Percentiles rank a stretch among this genome's conserved stretches.
Evolutionary conservation across 2,113 vertebrate genomes (phyloP).

Genomic region (Myxocyprinus asiaticus): DNA sequence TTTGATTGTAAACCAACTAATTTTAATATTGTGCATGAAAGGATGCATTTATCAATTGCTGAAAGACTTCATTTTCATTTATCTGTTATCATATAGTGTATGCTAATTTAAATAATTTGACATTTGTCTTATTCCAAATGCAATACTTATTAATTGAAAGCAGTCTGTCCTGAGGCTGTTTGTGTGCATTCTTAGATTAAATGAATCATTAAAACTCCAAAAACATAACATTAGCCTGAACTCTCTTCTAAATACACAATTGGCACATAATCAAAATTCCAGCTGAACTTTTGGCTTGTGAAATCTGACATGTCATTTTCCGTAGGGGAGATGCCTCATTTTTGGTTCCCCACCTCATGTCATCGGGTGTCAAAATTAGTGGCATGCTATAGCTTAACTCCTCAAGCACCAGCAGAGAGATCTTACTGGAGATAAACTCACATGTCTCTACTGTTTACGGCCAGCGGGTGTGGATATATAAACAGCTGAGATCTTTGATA

Average conservation of each 20-base stretch:
- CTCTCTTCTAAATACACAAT: conserved; percentile 20
- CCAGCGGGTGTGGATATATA: not conserved
- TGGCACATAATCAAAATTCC: conserved; percentile 35
- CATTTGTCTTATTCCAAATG: too few species aligned
- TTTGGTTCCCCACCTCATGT: not conserved
- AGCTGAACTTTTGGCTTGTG: conserved; percentile 19
- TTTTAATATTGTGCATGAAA: too few species aligned
- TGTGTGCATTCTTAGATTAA: not conserved
- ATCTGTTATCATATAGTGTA: not conserved
- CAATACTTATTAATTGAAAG: too few species aligned
- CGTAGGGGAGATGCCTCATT: not conserved
- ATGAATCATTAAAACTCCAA: not conserved
- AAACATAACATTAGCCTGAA: not conserved
- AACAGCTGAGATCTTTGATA: conserved; percentile 14
- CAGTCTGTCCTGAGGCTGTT: not conserved
- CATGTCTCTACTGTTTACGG: not conserved
- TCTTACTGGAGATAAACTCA: conserved; percentile 22
- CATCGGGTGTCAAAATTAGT: not conserved
- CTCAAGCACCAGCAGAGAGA: not conserved
- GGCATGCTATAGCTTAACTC: conserved; percentile 7
- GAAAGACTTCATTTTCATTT: not conserved
- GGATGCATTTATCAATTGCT: not conserved
- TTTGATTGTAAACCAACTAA: too few species aligned
- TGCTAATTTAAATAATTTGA: too few species aligned
- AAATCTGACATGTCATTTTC: conserved; percentile 35